Conservation (phyloP, 2,113 vertebrate species). For the Eudyptes chrysolophus region DNA sequence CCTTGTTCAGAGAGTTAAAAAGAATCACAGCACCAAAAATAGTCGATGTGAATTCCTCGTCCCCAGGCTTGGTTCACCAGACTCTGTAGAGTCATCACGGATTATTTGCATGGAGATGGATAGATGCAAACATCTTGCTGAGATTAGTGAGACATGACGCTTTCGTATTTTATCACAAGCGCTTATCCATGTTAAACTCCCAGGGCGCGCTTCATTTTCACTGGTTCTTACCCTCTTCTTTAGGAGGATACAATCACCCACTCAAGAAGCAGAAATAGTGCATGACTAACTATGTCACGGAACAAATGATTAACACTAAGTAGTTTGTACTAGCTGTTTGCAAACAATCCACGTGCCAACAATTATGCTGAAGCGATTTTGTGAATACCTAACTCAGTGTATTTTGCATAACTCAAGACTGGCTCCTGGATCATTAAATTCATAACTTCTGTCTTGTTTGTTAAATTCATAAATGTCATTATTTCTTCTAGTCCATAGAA, state of each 20-base stretch:
- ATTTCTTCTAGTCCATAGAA: not conserved
- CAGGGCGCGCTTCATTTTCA: not conserved
- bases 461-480: not conserved
- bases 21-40: not conserved
- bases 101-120: not conserved
- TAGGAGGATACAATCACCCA: slow-evolving; percentile 54
- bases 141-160: not conserved
- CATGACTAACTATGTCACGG: slow-evolving; percentile 45
- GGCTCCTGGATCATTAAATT: not conserved
- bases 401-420: slow-evolving; percentile 37
- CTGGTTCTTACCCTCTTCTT: slow-evolving; percentile 37
- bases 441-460: not conserved
- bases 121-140: not conserved
- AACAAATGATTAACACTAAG: slow-evolving; percentile 62
- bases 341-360: slow-evolving; percentile 40
- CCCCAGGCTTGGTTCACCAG: slow-evolving; percentile 18
- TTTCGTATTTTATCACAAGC: not conserved
- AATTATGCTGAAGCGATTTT: slow-evolving; percentile 41
- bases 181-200: not conserved
- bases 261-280: slow-evolving; percentile 53
- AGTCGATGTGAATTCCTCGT: not conserved
- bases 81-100: not conserved
- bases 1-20: not conserved
- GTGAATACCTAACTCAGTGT: slow-evolving; percentile 49
- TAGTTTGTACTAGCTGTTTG: slow-evolving; percentile 60